These are phyloP conservation scores for Linnaemya tessellans DNA, from an alignment of 2,888 invertebrate genomes.

Conservation along the genomic window DNA sequence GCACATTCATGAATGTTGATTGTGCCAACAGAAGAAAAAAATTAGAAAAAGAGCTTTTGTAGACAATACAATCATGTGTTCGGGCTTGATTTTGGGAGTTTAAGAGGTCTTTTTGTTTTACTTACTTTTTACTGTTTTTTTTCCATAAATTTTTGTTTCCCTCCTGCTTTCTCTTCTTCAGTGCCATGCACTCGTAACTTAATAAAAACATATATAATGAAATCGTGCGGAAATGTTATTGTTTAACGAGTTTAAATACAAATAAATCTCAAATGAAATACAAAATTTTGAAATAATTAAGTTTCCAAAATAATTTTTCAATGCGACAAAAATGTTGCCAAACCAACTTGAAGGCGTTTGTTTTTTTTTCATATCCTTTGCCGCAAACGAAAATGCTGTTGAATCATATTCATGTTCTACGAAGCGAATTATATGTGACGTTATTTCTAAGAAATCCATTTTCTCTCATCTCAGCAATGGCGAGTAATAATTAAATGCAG, in stretches of 20 bases:
- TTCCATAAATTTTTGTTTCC: background rate
- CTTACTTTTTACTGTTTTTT: slow-evolving; percentile 8
- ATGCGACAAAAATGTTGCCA: background rate
- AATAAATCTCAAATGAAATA: slow-evolving; percentile 58
- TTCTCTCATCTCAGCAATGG: no score
- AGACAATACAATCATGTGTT: slow-evolving; percentile 62
- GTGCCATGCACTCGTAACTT: slow-evolving; percentile 24
- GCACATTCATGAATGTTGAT: slow-evolving; percentile 71
- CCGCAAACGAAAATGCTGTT: background rate
- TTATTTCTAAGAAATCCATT: no score
- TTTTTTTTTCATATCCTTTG: background rate
- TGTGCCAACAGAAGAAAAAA: slow-evolving; percentile 57
- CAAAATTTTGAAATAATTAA: slow-evolving; percentile 5
- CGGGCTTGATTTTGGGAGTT: slow-evolving; percentile 33
- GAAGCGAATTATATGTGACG: no score
- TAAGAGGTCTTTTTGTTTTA: slow-evolving; percentile 43
- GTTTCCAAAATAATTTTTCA: background rate
- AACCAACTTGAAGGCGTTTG: background rate
- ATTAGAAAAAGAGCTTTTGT: slow-evolving; percentile 46
- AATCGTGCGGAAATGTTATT: slow-evolving; percentile 70
- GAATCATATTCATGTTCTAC: no score
- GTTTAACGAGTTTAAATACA: slow-evolving; percentile 61
- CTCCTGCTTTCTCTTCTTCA: slow-evolving; percentile 10
- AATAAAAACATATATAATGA: slow-evolving; percentile 61
- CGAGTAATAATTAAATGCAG: no score